These are phyloP conservation scores for Menidia beryllina DNA, from an alignment of 2,113 vertebrate species.

Conservation along the genomic window DNA sequence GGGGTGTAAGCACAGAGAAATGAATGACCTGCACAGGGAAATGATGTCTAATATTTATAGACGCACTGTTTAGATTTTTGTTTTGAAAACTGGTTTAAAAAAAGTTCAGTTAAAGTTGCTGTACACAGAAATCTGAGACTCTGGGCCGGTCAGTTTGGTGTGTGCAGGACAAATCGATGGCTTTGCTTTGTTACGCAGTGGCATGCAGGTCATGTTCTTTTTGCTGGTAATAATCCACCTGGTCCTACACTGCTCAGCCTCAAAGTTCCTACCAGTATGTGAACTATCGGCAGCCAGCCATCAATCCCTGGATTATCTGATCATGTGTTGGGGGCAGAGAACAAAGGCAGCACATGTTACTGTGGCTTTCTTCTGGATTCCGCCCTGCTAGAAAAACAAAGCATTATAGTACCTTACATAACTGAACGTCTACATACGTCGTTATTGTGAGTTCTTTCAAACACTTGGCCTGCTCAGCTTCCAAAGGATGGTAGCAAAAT, in stretches of 20 bases:
- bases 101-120: not conserved
- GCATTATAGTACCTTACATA: not conserved
- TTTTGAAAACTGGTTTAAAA: not conserved
- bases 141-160: not conserved
- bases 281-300: constrained; percentile 28
- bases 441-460: not conserved
- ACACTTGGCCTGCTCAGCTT: not conserved
- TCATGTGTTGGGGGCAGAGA: constrained; percentile 55
- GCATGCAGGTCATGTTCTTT: not conserved
- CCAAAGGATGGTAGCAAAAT: not conserved
- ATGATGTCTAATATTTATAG: too few relatives aligned
- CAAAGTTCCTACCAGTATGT: constrained; percentile 4
- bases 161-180: not conserved
- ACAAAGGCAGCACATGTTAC: constrained; percentile 46
- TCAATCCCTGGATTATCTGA: constrained; percentile 60
- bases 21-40: too few relatives aligned
- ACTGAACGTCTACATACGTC: too few relatives aligned
- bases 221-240: not conserved
- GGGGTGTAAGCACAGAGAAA: too few relatives aligned
- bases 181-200: not conserved
- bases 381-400: not conserved
- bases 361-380: constrained; percentile 21
- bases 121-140: not conserved
- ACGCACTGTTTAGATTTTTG: too few relatives aligned
- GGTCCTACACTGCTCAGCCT: not conserved